A percentile compares a stretch with the other conserved stretches of the same genome.
phyloP scores from a whole-genome alignment of 2,113 vertebrate species.

The Oncorhynchus mykiss region DNA sequence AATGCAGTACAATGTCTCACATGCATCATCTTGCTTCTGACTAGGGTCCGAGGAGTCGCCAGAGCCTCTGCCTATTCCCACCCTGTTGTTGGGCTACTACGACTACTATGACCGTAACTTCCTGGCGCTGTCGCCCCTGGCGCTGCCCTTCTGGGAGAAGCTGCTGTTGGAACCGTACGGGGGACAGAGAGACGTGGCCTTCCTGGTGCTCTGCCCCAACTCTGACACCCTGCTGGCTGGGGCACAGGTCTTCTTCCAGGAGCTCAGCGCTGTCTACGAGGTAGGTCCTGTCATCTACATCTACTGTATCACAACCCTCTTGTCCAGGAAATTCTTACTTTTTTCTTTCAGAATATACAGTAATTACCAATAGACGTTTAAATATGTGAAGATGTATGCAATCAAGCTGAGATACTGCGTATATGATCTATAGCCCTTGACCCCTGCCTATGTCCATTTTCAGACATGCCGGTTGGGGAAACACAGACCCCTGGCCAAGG shows the following conservation, averaged over 20 bases:
- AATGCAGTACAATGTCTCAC: no score
- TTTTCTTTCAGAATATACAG: no score
- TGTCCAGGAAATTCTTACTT: neutral
- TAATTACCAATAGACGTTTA: neutral
- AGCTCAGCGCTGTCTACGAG: slow-evolving; percentile 97
- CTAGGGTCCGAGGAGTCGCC: slow-evolving; percentile 95
- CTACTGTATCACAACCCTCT: neutral
- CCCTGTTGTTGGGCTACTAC: slow-evolving; percentile 93
- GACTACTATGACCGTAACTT: slow-evolving; percentile 95
- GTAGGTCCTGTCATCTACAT: slow-evolving; percentile 57
- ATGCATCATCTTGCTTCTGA: neutral
- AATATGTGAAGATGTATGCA: no score
- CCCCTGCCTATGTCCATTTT: slow-evolving; percentile 3
- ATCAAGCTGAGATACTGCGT: neutral
- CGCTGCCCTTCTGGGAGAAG: slow-evolving; percentile 97
- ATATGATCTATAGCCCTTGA: slow-evolving; percentile 17
- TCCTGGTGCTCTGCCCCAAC: slow-evolving; percentile 94
- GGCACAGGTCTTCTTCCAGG: slow-evolving; percentile 92
- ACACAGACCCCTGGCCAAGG: slow-evolving; percentile 92
- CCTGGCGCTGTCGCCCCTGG: slow-evolving; percentile 91
- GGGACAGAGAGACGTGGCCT: slow-evolving; percentile 91
- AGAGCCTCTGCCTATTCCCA: slow-evolving; percentile 91
- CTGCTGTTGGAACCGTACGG: slow-evolving; percentile 92
- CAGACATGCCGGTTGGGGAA: slow-evolving; percentile 95
- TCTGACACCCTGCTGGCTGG: slow-evolving; percentile 89